A percentile compares a stretch with the other conserved stretches of the same genome.
Evolutionary conservation across 2,888 invertebrate genomes (phyloP).

Genomic region (Lasioglossum zephyrum): DNA sequence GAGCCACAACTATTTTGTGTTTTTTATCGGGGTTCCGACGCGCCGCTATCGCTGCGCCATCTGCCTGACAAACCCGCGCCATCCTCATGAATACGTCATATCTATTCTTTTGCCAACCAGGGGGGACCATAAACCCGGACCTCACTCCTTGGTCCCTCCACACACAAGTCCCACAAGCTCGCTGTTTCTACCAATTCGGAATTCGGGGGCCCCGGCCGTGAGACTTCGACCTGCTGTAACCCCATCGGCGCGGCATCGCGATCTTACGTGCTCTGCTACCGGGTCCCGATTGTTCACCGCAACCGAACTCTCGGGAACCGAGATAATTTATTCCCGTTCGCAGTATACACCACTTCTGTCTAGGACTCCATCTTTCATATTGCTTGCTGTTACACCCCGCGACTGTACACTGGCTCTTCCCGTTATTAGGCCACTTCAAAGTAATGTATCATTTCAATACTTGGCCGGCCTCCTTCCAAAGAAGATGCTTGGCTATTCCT

Average conservation of each 20-base stretch:
- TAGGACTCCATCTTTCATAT: background rate
- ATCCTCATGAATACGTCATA: slow-evolving; percentile 83
- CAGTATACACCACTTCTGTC: background rate
- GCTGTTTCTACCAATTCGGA: slow-evolving; percentile 65
- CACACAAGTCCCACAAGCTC: slow-evolving; percentile 21
- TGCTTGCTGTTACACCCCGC: background rate
- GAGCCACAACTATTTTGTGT: slow-evolving; percentile 82
- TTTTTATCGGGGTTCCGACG: slow-evolving; percentile 78
- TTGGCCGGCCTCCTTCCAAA: background rate
- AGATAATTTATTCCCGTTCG: background rate
- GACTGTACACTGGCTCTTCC: background rate
- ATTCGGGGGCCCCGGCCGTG: slow-evolving; percentile 52
- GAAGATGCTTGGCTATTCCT: no score
- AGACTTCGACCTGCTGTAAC: slow-evolving; percentile 60
- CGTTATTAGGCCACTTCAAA: background rate
- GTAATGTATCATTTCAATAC: background rate
- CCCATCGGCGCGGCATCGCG: slow-evolving; percentile 54
- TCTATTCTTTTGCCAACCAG: slow-evolving; percentile 76
- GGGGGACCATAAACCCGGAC: slow-evolving; percentile 72
- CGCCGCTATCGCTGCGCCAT: slow-evolving; percentile 80
- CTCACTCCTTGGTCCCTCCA: slow-evolving; percentile 10
- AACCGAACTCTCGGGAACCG: background rate
- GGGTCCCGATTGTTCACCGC: slow-evolving; percentile 30
- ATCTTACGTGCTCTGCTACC: slow-evolving; percentile 47
- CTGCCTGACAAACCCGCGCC: slow-evolving; percentile 79